Base-by-base conservation (phyloP, 2,888 invertebrate species). In the Mimachlamys varia region DNA sequence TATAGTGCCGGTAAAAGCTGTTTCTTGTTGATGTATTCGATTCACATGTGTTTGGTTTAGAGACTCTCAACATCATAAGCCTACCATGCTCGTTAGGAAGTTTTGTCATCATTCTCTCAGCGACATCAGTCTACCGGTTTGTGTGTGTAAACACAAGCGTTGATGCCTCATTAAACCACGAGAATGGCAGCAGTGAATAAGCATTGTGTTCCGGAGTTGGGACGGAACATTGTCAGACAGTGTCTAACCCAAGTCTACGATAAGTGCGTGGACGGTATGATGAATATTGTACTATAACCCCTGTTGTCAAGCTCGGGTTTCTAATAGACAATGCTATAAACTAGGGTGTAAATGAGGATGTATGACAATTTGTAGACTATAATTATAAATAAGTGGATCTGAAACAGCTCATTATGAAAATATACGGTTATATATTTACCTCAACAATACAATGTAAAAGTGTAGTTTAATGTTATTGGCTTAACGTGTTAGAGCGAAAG, bases 31-130 rank as follows among this genome's bases (percentile, higher is more conserved):
- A 13, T 76, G 33, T 76, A 76, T 76, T 17, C 10, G 27, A 33
- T 33, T 33, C 33, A 33, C 33, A 27, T 62, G 76, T 76, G 76
- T 1, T 76, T 33, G 33, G 10, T 33, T 27, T 12, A 33, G 27
- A 76, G 12, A 76, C 58, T 58, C 58, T 58, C 58, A n/a, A 10
- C 19, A 58, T 58, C 58, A n/a, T 19, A 58, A 58, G 19, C 58
- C 19, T 7, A 58, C 58, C n/a, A n/a, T 58, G 58, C 58, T 58
- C 22, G 58, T 58, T 58, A 58, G 58, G 1, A 58, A 58, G n/a
- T 19, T 58, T 76, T 76, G 76, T 76, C 76, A 76, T 76, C 76
- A 76, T 76, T 76, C 76, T 4, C 76, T 76, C 76, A 76, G 33
- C 12, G 76, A 22, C 76, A 33, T 27, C 33, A 76, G 33, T 76